Base-by-base conservation (phyloP, 2,113 vertebrate genomes). In the Drymodes brunneopygia region DNA sequence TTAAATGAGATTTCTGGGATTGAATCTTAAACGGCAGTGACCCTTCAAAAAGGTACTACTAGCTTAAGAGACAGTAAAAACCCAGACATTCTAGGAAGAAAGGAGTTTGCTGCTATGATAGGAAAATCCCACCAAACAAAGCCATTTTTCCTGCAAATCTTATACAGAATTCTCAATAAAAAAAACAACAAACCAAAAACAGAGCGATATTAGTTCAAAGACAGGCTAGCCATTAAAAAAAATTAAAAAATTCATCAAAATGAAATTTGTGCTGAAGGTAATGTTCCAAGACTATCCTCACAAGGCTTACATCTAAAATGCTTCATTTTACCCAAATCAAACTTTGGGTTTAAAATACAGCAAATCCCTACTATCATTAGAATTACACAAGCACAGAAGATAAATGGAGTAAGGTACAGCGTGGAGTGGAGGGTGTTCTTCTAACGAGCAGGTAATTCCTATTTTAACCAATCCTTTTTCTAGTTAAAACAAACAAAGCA, bases 81-180 rank as follows among this genome's bases (percentile, higher is more conserved):
- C 0, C 0, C 1, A 1, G 12, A 40, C 25, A 5, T n/a, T 33
- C 10, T 48, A 58, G 22, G 27, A 85, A 66, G 13, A n/a, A 57
- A 62, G 9, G 12, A 50, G 7, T 54, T 86, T 54, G 11, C 47
- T 72, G 20, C 33, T 50, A 10, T 17, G 6, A n/a, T 58, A 79
- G 66, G n/a, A 57, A 91, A 88, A 36, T 7, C 1, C 0, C 21
- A 35, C 21, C 5, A 27, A 94, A 54, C 2, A 19, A 80, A 58
- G 7, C 2, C 3, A 20, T 45, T 88, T 72, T 23, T 33, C 16
- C 11, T 54, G 6, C 21, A 73, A 65, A 60, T 47, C 8, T 5
- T 57, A 17, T 17, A 40, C 7, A 28, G 13, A 36, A 53, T 33
- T 89, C 12, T 48, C 27, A 77, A 24, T 12, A 35, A 28, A 62